A percentile compares a stretch with the other conserved stretches of the same genome.
phyloP scores from a whole-genome alignment of 2,113 vertebrate genomes.

The Apteryx owenii region DNA sequence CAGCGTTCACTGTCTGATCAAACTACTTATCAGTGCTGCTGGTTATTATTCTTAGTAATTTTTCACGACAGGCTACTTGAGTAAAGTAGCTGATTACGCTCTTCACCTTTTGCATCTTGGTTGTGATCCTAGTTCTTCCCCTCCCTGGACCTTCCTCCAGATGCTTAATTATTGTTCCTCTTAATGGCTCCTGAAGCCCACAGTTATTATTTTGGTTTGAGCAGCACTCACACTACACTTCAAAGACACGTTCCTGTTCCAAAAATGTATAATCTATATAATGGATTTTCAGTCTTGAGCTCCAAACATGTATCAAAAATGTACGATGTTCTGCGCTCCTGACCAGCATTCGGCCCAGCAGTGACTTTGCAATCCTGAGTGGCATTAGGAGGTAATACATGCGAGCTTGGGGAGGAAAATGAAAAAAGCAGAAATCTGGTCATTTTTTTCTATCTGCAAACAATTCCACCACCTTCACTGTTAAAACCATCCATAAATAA shows the following conservation, averaged over 20 bases:
- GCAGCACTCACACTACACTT: background rate
- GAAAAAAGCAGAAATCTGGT: background rate
- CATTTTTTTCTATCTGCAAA: background rate
- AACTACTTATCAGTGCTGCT: constrained; percentile 25
- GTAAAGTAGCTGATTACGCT: constrained; percentile 52
- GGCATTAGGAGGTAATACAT: constrained; percentile 24
- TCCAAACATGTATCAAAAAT: constrained; percentile 58
- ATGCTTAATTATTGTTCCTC: constrained; percentile 41
- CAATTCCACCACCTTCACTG: background rate
- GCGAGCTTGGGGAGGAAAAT: background rate
- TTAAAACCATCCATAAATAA: background rate
- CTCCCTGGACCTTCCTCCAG: background rate
- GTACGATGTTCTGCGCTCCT: constrained; percentile 15
- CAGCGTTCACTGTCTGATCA: background rate
- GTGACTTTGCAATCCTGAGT: background rate
- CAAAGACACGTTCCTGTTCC: constrained; percentile 2
- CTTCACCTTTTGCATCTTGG: constrained; percentile 33
- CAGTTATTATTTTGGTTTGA: constrained; percentile 2
- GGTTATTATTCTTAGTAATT: constrained; percentile 50
- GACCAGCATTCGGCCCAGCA: constrained; percentile 14
- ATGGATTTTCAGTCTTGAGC: constrained; percentile 65
- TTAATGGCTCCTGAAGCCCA: background rate
- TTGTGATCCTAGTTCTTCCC: background rate
- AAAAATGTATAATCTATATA: constrained; percentile 51
- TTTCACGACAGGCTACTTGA: constrained; percentile 46